Base-by-base conservation (phyloP, 1,140 invertebrate genomes). In the Pygmarrhopalites habei region DNA sequence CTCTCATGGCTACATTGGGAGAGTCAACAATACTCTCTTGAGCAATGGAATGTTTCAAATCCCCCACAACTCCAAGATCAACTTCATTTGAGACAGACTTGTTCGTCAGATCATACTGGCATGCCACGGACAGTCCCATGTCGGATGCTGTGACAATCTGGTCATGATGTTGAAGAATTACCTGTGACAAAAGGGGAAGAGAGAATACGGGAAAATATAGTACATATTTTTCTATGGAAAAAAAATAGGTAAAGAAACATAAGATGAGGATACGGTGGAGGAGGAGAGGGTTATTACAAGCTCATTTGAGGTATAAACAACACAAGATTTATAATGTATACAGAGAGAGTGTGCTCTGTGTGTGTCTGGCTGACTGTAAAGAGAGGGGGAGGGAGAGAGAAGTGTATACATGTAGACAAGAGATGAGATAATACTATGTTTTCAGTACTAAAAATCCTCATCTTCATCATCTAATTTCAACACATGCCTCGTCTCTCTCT, bases 141-240 rank as follows among this genome's bases (percentile, higher is more conserved):
- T 95, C 92, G 5, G 90, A 90, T 46, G 90, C 92, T 43, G 92
- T 95, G 47, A 95, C 90, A 69, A 95, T 94, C 65, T 89, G 92
- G 74, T 95, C 91, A 77, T 95, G 92, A 77, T 95, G 91, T 74
- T 95, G 91, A 71, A 93, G 92, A 35, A 93, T 75, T 14, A 71
- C 69, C 69, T 71, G 52, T 19, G 32, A 7, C 19, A 14, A n/a
- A n/a, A n/a, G n/a, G n/a, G n/a, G n/a, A n/a, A n/a, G n/a, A n/a
- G n/a, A n/a, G n/a, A n/a, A n/a, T n/a, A n/a, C n/a, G n/a, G n/a
- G n/a, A n/a, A n/a, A n/a, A n/a, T n/a, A n/a, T n/a, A n/a, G n/a
- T n/a, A n/a, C n/a, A n/a, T n/a, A n/a, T n/a, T n/a, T n/a, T n/a
- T n/a, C n/a, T n/a, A n/a, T n/a, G n/a, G n/a, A n/a, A n/a, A n/a